Base-by-base conservation (phyloP, 1,140 invertebrate species). In the Eufriesea mexicana region DNA sequence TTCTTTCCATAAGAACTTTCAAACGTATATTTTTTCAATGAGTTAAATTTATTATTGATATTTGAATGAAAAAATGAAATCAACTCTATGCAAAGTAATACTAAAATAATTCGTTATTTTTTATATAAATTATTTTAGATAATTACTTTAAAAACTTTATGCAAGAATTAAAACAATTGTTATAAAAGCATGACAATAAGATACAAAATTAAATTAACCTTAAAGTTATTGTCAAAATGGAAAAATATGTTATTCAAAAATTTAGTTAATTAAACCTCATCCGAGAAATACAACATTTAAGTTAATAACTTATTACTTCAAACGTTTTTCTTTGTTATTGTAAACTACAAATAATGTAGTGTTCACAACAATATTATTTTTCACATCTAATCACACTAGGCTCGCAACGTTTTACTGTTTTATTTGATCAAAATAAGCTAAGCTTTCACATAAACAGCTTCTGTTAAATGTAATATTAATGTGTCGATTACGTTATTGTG, bases 381-480 rank as follows among this genome's bases (percentile, higher is more conserved):
- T 25, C 61, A 71, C 28, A 25, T 61, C 10, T 61, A 77, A 67
- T 79, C 72, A 72, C 20, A 20, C 10, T 61, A 77, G 54, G 77
- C 67, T 79, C 42, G 67, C 45, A 61, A 79, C 25, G 51, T 55
- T 79, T 61, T 72, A 71, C 20, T 61, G 68, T 61, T 79, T 79
- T 49, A 79, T 45, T 79, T n/a, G 66, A 79, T 71, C 66, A 28
- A 61, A 71, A 79, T 25, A 45, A 25, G 49, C 54, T 47, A 79
- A 79, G 67, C 66, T 79, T 79, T 79, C 71, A 49, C 71, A 79
- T 59, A 54, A 25, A 78, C 49, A 78, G 55, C n/a, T 79, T 45
- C 25, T 79, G 54, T 68, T 70, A 59, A 70, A 16, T 28, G 42
- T 76, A 76, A 47, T 51, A 47, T 76, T 64, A 73, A 73, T 35